phyloP scores from a whole-genome alignment of 1,140 invertebrate genomes.

The Euschistus heros region DNA sequence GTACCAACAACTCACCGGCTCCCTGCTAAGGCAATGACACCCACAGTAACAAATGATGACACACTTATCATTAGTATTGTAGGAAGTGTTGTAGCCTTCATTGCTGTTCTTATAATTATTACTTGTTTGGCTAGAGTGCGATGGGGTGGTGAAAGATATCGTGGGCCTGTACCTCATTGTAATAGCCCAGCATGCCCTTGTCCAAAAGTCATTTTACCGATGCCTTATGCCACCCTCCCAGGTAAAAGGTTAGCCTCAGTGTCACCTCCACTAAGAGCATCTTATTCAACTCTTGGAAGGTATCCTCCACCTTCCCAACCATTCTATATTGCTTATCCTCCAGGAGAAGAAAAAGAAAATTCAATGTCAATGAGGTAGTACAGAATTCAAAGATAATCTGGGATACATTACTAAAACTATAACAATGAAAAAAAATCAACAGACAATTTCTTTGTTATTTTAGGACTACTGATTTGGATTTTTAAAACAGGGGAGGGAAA shows the following conservation, averaged over 20 bases:
- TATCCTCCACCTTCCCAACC: slow-evolving; percentile 30
- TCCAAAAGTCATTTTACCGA: slow-evolving; percentile 27
- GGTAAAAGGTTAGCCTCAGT: slow-evolving; percentile 31
- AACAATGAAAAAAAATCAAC: no score
- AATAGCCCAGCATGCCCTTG: slow-evolving; percentile 31
- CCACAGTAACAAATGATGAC: slow-evolving; percentile 62
- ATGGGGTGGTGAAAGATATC: slow-evolving; percentile 50
- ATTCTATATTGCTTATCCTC: slow-evolving; percentile 28
- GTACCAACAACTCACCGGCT: slow-evolving; percentile 45
- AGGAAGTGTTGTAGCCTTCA: slow-evolving; percentile 80
- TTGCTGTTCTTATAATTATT: slow-evolving; percentile 73
- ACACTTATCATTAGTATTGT: slow-evolving; percentile 86
- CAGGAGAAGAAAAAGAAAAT: slow-evolving; percentile 28
- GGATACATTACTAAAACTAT: no score
- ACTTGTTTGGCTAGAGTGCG: slow-evolving; percentile 71
- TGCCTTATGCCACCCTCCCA: slow-evolving; percentile 30
- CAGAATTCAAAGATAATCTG: background rate
- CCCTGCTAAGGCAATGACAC: slow-evolving; percentile 35
- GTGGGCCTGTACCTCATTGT: slow-evolving; percentile 39
- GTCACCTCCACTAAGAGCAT: slow-evolving; percentile 30
- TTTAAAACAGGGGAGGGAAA: no score
- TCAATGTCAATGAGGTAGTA: slow-evolving; percentile 2
- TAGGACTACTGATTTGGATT: no score
- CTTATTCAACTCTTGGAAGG: slow-evolving; percentile 32
- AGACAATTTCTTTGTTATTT: no score